Percentiles rank a stretch among this genome's conserved stretches.
These are phyloP conservation scores for Adelphocoris suturalis DNA, from an alignment of 2,888 invertebrate genomes.

Conservation along the genomic window DNA sequence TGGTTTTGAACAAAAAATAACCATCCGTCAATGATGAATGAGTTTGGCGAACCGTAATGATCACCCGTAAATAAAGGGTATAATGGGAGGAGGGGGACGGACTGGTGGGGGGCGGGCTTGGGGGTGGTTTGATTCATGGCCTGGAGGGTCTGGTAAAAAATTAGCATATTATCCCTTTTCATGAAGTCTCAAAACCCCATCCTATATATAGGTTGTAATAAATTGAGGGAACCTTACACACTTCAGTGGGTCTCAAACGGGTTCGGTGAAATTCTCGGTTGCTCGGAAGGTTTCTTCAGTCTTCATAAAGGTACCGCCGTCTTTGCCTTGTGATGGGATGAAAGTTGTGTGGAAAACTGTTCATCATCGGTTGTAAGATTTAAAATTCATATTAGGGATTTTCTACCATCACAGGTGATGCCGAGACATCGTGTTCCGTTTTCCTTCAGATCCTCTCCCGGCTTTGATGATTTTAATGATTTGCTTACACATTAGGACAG, in stretches of 20 bases:
- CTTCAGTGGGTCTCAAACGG: background rate
- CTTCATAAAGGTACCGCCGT: too few relatives aligned
- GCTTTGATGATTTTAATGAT: too few relatives aligned
- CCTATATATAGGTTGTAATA: background rate
- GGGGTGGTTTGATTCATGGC: slow-evolving; percentile 4
- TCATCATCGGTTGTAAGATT: too few relatives aligned
- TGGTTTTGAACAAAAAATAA: background rate
- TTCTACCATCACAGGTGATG: too few relatives aligned
- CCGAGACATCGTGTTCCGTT: too few relatives aligned
- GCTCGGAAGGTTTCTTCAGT: too few relatives aligned
- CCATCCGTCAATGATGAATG: slow-evolving; percentile 28
- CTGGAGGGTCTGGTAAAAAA: slow-evolving; percentile 35
- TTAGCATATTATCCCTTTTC: slow-evolving; percentile 58
- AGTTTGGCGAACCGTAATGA: slow-evolving; percentile 44
- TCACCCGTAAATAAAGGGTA: slow-evolving; percentile 29
- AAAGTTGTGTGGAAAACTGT: too few relatives aligned
- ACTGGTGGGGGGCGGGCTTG: background rate
- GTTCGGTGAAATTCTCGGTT: too few relatives aligned
- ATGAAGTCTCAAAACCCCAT: slow-evolving; percentile 14
- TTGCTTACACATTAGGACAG: too few relatives aligned
- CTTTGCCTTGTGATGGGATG: too few relatives aligned
- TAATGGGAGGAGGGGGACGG: background rate
- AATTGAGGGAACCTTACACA: slow-evolving; percentile 36
- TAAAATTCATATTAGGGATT: too few relatives aligned
- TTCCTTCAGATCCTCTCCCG: too few relatives aligned